phyloP scores from a whole-genome alignment of 2,888 invertebrate genomes.

The Synergus laeviventris region DNA sequence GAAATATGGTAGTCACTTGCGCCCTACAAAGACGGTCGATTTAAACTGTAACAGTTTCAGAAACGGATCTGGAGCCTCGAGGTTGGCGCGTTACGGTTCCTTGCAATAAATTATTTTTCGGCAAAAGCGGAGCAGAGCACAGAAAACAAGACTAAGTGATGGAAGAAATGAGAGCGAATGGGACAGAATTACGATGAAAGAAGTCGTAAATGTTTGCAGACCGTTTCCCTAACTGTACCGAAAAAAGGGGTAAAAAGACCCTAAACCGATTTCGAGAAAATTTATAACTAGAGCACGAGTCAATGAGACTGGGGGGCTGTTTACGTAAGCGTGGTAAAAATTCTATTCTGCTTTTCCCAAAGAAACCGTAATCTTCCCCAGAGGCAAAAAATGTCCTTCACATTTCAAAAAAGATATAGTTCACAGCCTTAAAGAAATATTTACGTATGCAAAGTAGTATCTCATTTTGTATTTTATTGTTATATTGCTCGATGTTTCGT shows the following conservation, averaged over 20 bases:
- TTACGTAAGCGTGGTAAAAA: conserved; percentile 62
- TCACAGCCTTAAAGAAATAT: background rate
- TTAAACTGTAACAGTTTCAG: conserved; percentile 71
- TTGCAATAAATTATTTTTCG: conserved; percentile 68
- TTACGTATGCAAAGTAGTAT: conserved; percentile 14
- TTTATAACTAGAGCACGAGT: conserved; percentile 65
- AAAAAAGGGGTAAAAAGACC: conserved; percentile 64
- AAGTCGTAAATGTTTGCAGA: conserved; percentile 52
- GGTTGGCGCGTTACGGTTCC: conserved; percentile 62
- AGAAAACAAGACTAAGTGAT: conserved; percentile 42
- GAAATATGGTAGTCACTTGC: conserved; percentile 51
- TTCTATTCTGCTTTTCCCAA: conserved; percentile 40
- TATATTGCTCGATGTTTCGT: background rate
- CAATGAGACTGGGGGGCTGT: conserved; percentile 41
- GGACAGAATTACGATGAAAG: conserved; percentile 42
- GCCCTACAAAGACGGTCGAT: conserved; percentile 60
- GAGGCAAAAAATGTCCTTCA: conserved; percentile 25
- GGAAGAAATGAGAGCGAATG: conserved; percentile 34
- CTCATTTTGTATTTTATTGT: background rate
- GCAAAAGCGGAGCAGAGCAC: conserved; percentile 49
- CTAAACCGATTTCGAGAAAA: conserved; percentile 65
- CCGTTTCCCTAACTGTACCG: conserved; percentile 65
- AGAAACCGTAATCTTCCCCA: conserved; percentile 36
- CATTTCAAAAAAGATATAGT: conserved; percentile 28
- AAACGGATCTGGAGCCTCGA: conserved; percentile 58